These are phyloP conservation scores for Subacronicta megacephala DNA, from an alignment of 2,888 invertebrate species.

Conservation along the genomic window DNA sequence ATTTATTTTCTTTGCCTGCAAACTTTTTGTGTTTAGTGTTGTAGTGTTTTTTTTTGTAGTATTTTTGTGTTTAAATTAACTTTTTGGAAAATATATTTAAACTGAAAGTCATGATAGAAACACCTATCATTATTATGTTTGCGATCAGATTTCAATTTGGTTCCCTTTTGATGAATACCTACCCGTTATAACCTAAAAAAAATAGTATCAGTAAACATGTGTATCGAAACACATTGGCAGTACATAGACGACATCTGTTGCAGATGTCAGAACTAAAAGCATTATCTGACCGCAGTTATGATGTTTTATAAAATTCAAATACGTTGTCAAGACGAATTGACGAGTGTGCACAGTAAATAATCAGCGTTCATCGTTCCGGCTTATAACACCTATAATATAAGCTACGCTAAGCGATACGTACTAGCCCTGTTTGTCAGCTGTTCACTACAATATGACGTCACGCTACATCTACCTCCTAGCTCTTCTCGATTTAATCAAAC, in stretches of 20 bases:
- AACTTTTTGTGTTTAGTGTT: constrained; percentile 1
- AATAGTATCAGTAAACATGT: no score
- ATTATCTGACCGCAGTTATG: no score
- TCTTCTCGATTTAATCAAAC: constrained; percentile 40
- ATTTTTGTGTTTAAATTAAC: background rate
- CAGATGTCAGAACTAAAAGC: no score
- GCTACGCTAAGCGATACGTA: constrained; percentile 40
- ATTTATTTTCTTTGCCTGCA: constrained; percentile 1
- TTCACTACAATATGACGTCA: constrained; percentile 21
- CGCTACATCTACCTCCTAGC: constrained; percentile 41
- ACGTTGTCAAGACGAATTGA: background rate
- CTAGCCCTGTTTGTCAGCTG: constrained; percentile 34
- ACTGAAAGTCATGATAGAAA: no score
- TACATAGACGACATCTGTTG: no score
- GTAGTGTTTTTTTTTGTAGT: no score
- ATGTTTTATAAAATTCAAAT: background rate
- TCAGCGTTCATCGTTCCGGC: constrained; percentile 6
- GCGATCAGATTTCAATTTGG: no score
- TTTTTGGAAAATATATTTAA: no score
- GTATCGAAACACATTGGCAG: no score
- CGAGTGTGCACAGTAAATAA: constrained; percentile 6
- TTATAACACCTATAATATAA: constrained; percentile 34
- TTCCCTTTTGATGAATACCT: no score
- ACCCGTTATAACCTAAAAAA: no score
- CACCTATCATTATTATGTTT: no score